Evolutionary conservation across 2,797 vertebrate species (phyloP), one percentile per base, ranked within the genome.

Genomic region (Sebastolobus altivelis): DNA sequence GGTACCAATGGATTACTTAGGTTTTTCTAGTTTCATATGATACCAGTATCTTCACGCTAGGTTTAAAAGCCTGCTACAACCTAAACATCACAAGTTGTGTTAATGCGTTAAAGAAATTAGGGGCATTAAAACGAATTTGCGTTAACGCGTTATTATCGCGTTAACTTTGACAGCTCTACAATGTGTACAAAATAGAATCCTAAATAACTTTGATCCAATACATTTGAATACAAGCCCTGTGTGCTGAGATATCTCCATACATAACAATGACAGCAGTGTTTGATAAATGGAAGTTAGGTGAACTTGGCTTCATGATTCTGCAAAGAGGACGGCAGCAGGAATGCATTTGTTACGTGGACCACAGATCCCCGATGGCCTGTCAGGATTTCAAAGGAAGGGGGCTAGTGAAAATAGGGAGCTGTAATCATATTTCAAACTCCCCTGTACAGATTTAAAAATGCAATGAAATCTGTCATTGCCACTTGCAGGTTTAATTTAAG

Each of bases 271-370:
- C 79, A 71, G 65, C 77, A 22, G 74, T 5, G 60, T 63, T n/a
- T 69, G 77, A 82, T 43, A 11, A 43, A 72, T 75, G 67, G 65
- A 60, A 65, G 77, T 80, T 38, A 67, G 35, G 67, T 76, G 65
- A 71, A 54, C 59, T 46, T 55, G 11, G 56, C 55, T 31, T 70
- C 66, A 63, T 62, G 61, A 72, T 43, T 81, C 66, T 66, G 66
- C 37, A 20, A n/a, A 5, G 56, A 22, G 62, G 25, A 20, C 20
- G 6, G 61, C 70, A 69, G 70, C 81, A 77, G 62, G 71, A 65
- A 76, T 38, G 49, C n/a, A 14, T 83, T 77, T 70, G 29, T 83
- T 55, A 65, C 59, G 63, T 63, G 43, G 25, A 56, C 37, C 65
- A 58, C 37, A 25, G 67, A 52, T 78, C 38, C 66, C 65, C 33